phyloP scores from a whole-genome alignment of 2,888 invertebrate genomes.

The Bellardia pandia region DNA sequence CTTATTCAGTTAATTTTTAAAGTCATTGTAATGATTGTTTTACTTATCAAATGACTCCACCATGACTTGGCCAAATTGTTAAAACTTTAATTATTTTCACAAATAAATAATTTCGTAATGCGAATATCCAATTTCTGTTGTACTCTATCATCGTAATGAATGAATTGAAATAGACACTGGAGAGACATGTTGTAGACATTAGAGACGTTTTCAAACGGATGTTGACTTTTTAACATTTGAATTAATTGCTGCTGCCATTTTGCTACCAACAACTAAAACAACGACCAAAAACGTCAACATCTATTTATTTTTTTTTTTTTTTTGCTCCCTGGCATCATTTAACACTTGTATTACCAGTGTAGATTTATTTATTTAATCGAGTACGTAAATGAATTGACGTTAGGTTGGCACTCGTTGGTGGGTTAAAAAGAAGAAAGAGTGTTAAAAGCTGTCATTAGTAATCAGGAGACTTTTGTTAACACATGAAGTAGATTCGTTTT shows the following conservation, averaged over 20 bases:
- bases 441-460: too few relatives aligned
- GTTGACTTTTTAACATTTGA: slow-evolving; percentile 79
- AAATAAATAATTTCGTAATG: slow-evolving; percentile 71
- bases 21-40: slow-evolving; percentile 81
- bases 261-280: slow-evolving; percentile 42
- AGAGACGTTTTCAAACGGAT: slow-evolving; percentile 74
- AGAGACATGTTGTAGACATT: slow-evolving; percentile 46
- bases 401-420: slow-evolving; percentile 19
- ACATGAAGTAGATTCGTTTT: too few relatives aligned
- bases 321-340: slow-evolving; percentile 53
- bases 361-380: slow-evolving; percentile 61
- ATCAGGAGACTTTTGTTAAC: too few relatives aligned
- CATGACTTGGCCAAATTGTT: slow-evolving; percentile 76
- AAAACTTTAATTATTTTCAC: slow-evolving; percentile 81
- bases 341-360: slow-evolving; percentile 39
- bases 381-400: slow-evolving; percentile 29
- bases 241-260: slow-evolving; percentile 78
- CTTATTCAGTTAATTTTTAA: slow-evolving; percentile 45
- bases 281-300: slow-evolving; percentile 21
- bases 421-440: too few relatives aligned
- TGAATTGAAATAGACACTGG: slow-evolving; percentile 39
- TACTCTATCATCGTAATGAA: slow-evolving; percentile 34
- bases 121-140: slow-evolving; percentile 16
- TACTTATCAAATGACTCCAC: slow-evolving; percentile 64
- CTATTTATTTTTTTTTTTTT: neutral